Evolutionary conservation across 2,888 invertebrate species (phyloP).

Genomic region (Eubasilissa splendida): DNA sequence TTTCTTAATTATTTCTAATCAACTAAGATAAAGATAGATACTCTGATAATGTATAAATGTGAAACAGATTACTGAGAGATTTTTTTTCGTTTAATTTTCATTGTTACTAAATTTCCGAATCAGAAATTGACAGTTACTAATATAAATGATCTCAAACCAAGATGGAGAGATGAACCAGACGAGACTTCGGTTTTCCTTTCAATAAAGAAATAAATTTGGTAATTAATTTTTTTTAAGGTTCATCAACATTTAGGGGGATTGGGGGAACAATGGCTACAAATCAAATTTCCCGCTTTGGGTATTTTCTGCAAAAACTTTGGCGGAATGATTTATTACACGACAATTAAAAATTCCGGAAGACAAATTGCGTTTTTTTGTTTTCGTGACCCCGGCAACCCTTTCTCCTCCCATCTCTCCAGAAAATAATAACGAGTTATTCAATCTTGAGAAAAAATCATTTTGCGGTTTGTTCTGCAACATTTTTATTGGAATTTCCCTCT

Average conservation of each 20-base stretch:
- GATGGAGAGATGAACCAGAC: not conserved
- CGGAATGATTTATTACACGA: conserved; percentile 31
- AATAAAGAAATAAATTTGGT: conserved; percentile 18
- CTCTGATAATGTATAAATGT: too few species aligned
- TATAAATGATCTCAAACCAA: not conserved
- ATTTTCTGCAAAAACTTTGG: conserved; percentile 24
- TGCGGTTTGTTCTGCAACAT: not conserved
- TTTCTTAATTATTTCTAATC: too few species aligned
- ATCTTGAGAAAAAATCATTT: conserved; percentile 5
- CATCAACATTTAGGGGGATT: conserved; percentile 20
- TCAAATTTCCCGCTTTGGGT: conserved; percentile 26
- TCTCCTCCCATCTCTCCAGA: not conserved
- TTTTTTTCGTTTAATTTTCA: too few species aligned
- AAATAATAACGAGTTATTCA: conserved; percentile 21
- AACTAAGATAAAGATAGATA: too few species aligned
- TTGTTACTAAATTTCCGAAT: not conserved
- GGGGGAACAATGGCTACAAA: conserved; percentile 32
- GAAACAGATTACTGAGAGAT: too few species aligned
- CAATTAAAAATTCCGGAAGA: conserved; percentile 37
- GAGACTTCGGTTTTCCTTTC: not conserved
- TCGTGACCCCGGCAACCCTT: conserved; percentile 28
- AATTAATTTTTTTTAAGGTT: conserved; percentile 28
- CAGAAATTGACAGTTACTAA: not conserved
- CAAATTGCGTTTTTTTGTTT: conserved; percentile 34
- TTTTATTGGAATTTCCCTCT: too few species aligned